Evolutionary conservation across 2,888 invertebrate species (phyloP), one percentile per base, ranked within the genome.

Genomic region (Drosophila tripunctata): DNA sequence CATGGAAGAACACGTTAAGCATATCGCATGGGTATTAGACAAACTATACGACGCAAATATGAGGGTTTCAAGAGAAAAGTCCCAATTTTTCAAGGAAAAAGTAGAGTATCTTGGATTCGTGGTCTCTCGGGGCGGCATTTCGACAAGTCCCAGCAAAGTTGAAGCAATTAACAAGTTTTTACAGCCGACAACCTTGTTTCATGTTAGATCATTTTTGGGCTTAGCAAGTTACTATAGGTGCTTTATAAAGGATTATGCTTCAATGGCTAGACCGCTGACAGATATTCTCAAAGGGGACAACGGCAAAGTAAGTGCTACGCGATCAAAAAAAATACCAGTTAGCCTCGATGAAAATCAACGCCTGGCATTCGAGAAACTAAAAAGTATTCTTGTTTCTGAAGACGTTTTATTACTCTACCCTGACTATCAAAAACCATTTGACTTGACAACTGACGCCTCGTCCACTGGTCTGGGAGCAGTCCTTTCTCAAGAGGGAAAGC

Each of bases 351-450:
- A 52, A 21, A 31, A 5, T 12, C 22, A 52, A 12, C 12, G 17
- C 2, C 2, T 1, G 1, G 12, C 14, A 2, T 41, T 52, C 14
- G 21, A 52, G 10, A 41, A 6, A 0, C 7, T 52, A 7, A 41
- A n/a, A 6, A 43, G 44, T 17, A 36, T 55, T 2, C 12, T 44
- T 1, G 54, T 35, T 12, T 54, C 44, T 4, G 44, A 54, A 8
- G 54, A 44, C 35, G 54, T 54, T 4, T 43, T 54, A 2, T 8
- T 35, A 3, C 14, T 43, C 15, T 44, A 54, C 35, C 43, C 43
- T 0, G 43, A 54, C 7, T 55, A 27, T 12, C 24, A 44, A 14
- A 2, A 35, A 6, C 35, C 54, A 1, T 44, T 55, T 3, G 44
- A 44, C 10, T 17, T 55, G 2, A 55, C 43, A 0, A 54, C 54